Base-by-base conservation (phyloP, 1,140 invertebrate genomes). In the Lordiphosa collinella region DNA sequence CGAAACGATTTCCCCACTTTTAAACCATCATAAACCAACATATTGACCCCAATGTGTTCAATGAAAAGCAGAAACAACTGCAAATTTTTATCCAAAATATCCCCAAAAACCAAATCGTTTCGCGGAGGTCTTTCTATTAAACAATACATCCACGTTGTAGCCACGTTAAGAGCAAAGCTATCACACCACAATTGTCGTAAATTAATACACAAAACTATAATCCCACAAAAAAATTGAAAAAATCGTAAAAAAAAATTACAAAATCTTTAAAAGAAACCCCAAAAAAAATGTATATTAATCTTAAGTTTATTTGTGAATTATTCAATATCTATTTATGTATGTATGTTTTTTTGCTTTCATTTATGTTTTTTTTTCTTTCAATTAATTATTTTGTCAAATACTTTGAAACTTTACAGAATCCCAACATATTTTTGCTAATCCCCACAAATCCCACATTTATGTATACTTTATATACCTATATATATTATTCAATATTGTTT, bases 41-140 rank as follows among this genome's bases (percentile, higher is more conserved):
- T 65, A 65, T 84, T 82, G 78, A 55, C 59, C 58, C 64, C 78
- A 64, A 68, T 63, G 78, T 82, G 78, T 84, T 82, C 78, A 73
- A 64, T 55, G 36, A 36, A 22, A 6, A 46, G n/a, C n/a, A n/a
- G 51, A 58, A 50, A 32, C 35, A 36, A 46, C 34, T 49, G 6
- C 9, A 61, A 78, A 58, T 47, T 54, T 37, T 43, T 51, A 62
- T 51, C 56, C 44, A 52, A 60, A 74, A 72, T 72, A 67, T 58
- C 47, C 44, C 58, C 44, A 69, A 56, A 9, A 38, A 25, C 32
- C 29, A 29, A 48, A 37, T 56, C 44, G 37, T 51, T 71, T 65
- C 41, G 43, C 61, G 50, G 60, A 68, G 72, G 69, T 52, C 31
- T 38, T 70, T 78, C 32, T 51, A 70, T 60, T 54, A 22, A 55